Percentiles rank a stretch among this genome's conserved stretches.
Conservation (phyloP, 2,797 vertebrate genomes). For the Natrix natrix region DNA sequence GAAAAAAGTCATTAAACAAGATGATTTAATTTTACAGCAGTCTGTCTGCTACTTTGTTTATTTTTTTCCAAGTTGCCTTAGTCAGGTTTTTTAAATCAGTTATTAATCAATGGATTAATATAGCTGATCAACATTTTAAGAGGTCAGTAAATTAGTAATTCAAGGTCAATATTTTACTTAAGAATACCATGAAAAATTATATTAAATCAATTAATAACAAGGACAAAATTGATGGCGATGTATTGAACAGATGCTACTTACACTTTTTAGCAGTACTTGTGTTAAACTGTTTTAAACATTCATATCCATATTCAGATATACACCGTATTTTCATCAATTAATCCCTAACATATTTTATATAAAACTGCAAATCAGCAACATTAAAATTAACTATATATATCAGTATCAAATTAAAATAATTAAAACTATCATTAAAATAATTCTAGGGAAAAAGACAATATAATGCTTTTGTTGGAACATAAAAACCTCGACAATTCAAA, state of each 20-base stretch:
- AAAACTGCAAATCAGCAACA: not conserved
- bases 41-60: not conserved
- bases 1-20: not conserved
- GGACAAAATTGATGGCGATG: not conserved
- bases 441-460: not conserved
- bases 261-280: not conserved
- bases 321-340: not conserved
- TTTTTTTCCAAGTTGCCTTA: not conserved
- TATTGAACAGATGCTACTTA: not conserved
- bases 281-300: not conserved
- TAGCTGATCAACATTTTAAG: not conserved
- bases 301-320: not conserved
- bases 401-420: not conserved
- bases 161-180: not conserved
- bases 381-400: not conserved
- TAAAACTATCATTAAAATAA: not conserved
- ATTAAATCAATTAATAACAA: not conserved
- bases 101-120: not conserved
- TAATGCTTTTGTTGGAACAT: not conserved
- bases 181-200: not conserved
- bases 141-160: not conserved
- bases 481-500: not conserved
- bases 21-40: not conserved
- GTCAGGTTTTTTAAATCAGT: not conserved
- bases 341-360: not conserved